A percentile compares a stretch with the other conserved stretches of the same genome.
Conservation (phyloP, 1,140 invertebrate species). For the Bradynema listronoti region DNA sequence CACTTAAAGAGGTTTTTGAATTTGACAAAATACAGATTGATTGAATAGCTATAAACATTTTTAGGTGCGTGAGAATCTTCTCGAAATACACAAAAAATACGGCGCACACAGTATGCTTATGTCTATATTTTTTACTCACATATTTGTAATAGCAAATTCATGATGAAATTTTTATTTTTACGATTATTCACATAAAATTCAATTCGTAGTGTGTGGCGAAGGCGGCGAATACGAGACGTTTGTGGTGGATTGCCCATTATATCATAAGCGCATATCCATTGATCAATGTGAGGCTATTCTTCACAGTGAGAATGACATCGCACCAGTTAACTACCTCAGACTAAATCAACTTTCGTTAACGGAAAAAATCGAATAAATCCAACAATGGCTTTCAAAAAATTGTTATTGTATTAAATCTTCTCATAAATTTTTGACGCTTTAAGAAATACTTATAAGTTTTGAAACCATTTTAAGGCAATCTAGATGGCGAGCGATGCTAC, state of each 20-base stretch:
- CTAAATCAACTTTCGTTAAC: conserved; percentile 26
- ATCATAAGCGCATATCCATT: conserved; percentile 28
- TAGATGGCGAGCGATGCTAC: no score
- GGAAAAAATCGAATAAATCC: no score
- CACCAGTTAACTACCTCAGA: conserved; percentile 37
- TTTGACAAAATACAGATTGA: not conserved
- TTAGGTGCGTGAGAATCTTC: conserved; percentile 65
- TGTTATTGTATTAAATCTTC: no score
- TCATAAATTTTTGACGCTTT: no score
- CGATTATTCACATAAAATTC: no score
- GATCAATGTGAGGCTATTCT: conserved; percentile 19
- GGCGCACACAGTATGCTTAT: conserved; percentile 64
- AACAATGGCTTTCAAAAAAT: no score
- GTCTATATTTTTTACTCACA: no score
- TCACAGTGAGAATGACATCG: conserved; percentile 19
- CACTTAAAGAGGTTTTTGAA: conserved; percentile 68
- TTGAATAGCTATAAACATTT: conserved; percentile 43
- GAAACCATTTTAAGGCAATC: no score
- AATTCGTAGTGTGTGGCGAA: conserved; percentile 98
- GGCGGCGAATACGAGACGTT: conserved; percentile 74
- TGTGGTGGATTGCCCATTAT: conserved; percentile 40
- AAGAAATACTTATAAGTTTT: no score
- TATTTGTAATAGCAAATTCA: not conserved
- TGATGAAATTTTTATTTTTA: not conserved
- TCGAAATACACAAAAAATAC: conserved; percentile 67